Conservation (phyloP, 2,797 vertebrate species). For the Buceros bicornis region DNA sequence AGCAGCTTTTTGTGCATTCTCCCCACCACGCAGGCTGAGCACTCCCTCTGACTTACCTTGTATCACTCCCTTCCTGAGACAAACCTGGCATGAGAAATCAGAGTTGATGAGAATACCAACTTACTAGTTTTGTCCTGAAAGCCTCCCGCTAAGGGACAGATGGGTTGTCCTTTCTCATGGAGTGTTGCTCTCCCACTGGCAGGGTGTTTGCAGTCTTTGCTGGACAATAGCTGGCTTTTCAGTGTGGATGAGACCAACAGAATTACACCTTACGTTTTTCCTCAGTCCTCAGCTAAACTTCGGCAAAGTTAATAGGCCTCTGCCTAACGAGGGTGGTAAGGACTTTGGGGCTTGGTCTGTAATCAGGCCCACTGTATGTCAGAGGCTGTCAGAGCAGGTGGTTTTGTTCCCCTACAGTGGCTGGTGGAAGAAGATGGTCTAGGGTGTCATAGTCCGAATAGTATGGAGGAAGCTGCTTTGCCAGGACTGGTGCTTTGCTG, state of each 20-base stretch:
- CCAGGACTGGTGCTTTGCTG: not conserved
- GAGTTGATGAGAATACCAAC: not conserved
- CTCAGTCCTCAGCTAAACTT: not conserved
- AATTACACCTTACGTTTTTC: not conserved
- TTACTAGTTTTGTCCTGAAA: not conserved
- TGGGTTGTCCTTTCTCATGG: not conserved
- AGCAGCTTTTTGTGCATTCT: not conserved
- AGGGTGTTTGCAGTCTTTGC: not conserved
- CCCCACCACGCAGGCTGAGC: accelerated
- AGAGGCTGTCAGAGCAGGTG: not conserved
- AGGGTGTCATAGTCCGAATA: no score
- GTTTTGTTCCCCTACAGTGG: not conserved
- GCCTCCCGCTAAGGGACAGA: not conserved
- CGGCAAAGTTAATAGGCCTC: not conserved
- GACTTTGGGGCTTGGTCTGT: not conserved
- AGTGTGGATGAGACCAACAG: not conserved
- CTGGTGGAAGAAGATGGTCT: not conserved
- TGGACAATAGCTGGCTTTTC: not conserved
- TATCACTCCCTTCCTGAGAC: not conserved
- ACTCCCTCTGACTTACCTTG: not conserved
- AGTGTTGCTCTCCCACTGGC: not conserved
- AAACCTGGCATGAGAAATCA: not conserved
- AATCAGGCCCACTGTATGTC: not conserved
- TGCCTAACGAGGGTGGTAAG: not conserved
- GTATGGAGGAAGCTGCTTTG: not conserved